phyloP scores from a whole-genome alignment of 2,113 vertebrate genomes.

The Alethe diademata region DNA sequence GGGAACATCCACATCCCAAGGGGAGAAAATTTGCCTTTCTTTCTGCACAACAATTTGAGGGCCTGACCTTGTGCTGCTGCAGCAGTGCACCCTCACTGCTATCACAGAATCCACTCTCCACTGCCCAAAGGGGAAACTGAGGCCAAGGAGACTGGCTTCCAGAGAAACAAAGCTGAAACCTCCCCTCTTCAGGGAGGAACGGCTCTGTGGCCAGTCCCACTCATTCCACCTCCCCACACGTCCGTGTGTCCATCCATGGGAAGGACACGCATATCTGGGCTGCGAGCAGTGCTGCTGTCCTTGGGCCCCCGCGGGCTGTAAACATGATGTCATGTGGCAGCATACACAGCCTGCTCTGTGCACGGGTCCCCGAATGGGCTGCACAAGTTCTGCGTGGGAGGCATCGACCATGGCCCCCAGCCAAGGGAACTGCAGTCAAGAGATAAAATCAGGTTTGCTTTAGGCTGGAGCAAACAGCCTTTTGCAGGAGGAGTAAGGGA shows the following conservation, averaged over 20 bases:
- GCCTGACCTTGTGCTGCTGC: not conserved
- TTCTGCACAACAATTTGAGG: not conserved
- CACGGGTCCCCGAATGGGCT: slow-evolving; percentile 27
- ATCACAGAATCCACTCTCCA: not conserved
- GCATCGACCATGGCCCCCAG: slow-evolving; percentile 35
- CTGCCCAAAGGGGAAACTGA: not conserved
- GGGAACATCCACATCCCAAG: not conserved
- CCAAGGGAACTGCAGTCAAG: slow-evolving; percentile 58
- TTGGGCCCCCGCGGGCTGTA: slow-evolving; percentile 25
- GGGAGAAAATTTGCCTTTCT: not conserved
- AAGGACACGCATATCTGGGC: not conserved
- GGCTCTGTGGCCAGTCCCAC: not conserved
- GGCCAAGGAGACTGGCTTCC: not conserved
- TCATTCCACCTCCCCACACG: not conserved
- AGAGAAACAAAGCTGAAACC: not conserved
- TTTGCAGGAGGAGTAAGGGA: not conserved
- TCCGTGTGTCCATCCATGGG: not conserved
- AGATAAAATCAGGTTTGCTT: slow-evolving; percentile 73
- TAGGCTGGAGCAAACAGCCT: slow-evolving; percentile 55
- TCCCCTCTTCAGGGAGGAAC: not conserved
- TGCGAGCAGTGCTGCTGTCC: not conserved
- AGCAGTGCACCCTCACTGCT: not conserved
- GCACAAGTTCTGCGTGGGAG: slow-evolving; percentile 62
- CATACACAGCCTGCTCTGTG: slow-evolving; percentile 34
- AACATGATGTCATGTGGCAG: slow-evolving; percentile 56